phyloP scores from a whole-genome alignment of 2,888 invertebrate species.

The Andrena bicolor region DNA sequence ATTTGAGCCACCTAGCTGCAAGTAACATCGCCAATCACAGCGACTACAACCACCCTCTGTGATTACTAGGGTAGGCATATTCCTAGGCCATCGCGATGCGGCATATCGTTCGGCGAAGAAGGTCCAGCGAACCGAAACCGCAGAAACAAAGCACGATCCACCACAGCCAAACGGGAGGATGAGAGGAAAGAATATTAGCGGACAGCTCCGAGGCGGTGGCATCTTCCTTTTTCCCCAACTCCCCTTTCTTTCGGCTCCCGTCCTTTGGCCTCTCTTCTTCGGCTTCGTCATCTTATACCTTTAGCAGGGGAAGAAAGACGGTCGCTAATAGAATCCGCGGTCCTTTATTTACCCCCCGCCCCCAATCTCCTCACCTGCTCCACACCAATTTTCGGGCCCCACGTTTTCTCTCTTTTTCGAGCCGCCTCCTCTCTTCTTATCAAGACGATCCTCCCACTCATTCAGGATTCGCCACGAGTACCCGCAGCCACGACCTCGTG shows the following conservation, averaged over 20 bases:
- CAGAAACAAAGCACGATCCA: constrained; percentile 77
- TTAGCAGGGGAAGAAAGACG: constrained; percentile 57
- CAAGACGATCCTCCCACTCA: constrained; percentile 40
- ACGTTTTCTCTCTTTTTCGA: constrained; percentile 32
- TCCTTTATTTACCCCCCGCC: constrained; percentile 78
- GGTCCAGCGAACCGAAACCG: constrained; percentile 70
- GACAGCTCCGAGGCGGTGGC: constrained; percentile 69
- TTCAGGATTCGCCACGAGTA: constrained; percentile 6
- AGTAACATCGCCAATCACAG: background rate
- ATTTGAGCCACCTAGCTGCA: background rate
- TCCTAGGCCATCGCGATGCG: constrained; percentile 21
- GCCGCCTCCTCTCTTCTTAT: constrained; percentile 45
- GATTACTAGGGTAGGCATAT: constrained; percentile 43
- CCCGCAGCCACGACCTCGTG: constrained; percentile 20
- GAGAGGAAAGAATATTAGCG: constrained; percentile 75
- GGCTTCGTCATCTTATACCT: constrained; percentile 61
- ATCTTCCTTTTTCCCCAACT: constrained; percentile 49
- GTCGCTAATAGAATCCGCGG: constrained; percentile 80
- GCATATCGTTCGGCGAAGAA: constrained; percentile 63
- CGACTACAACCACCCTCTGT: constrained; percentile 12
- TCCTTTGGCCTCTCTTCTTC: constrained; percentile 37
- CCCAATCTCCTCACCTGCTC: constrained; percentile 71
- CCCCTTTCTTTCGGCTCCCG: constrained; percentile 31
- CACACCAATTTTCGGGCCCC: constrained; percentile 72
- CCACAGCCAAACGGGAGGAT: constrained; percentile 50